phyloP scores from a whole-genome alignment of 1,140 invertebrate genomes.

The Bombyx mori region DNA sequence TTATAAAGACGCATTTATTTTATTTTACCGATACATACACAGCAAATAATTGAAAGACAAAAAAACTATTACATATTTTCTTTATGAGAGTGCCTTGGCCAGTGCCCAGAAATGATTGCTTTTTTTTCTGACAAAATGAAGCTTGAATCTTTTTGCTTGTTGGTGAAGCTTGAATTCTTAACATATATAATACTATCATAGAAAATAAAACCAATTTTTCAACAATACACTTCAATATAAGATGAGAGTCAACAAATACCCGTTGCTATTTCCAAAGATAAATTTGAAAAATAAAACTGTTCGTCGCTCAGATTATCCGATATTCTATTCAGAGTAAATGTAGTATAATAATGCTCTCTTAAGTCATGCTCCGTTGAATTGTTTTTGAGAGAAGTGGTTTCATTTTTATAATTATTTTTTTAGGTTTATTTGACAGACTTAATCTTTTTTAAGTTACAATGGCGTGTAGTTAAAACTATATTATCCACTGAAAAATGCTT shows the following conservation, averaged over 20 bases:
- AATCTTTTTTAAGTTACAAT: too few species aligned
- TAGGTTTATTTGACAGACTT: too few species aligned
- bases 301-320: too few species aligned
- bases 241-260: neutral
- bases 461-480: too few species aligned
- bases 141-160: neutral
- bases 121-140: neutral
- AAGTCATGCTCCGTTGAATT: too few species aligned
- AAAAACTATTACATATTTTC: constrained; percentile 5
- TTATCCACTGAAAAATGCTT: too few species aligned
- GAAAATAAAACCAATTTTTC: neutral
- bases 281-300: too few species aligned
- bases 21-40: constrained; percentile 20
- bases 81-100: constrained; percentile 32
- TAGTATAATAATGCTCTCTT: too few species aligned
- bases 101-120: constrained; percentile 22
- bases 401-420: too few species aligned
- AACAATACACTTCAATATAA: neutral
- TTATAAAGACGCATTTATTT: constrained; percentile 18
- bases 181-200: neutral
- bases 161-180: too few species aligned
- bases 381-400: too few species aligned
- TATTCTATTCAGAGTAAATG: too few species aligned
- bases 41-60: constrained; percentile 18
- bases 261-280: neutral